Evolutionary conservation across 2,888 invertebrate species (phyloP), one percentile per base, ranked within the genome.

Genomic region (Anorthoa munda): DNA sequence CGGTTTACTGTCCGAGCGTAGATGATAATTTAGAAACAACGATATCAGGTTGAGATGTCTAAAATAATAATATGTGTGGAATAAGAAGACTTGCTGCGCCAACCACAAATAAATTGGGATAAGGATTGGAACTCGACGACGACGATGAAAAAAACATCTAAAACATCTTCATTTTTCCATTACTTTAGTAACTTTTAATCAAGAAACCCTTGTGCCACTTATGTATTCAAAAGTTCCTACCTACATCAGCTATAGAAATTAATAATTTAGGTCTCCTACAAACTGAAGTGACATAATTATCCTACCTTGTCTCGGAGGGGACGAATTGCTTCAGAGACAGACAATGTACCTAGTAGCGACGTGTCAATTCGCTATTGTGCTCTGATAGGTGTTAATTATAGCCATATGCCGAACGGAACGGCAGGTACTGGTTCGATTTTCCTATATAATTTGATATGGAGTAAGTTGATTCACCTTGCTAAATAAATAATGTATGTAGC

Each of bases 321-420:
- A 83, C 64, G 59, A 55, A 79, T 81, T 74, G 79, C 83, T 79
- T 83, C 26, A 66, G 21, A 60, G 45, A 39, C 45, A 69, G 51
- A 79, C 74, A 63, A 56, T 58, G 56, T 67, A 23, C 63, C 12
- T 45, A 31, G 53, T 17, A 64, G 66, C 48, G 9, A 51, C 21
- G 74, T 71, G 83, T 74, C 83, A 81, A 79, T 70, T 48, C 64
- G 21, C 64, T 39, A 79, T 79, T 83, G 50, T 71, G 15, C 2
- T 51, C 9, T 65, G 83, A 74, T 80, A 83, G 50, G 58, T 74
- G 66, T 67, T 81, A 83, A 83, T 83, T 79, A 83, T 65, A 9
- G 26, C n/a, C 56, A 60, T 64, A 66, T 46, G 67, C 26, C 46
- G 26, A 65, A 63, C 31, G 21, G 26, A 65, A 63, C 31, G 21